A percentile compares a stretch with the other conserved stretches of the same genome.
phyloP scores from a whole-genome alignment of 2,797 vertebrate genomes.

The Moxostoma hubbsi region DNA sequence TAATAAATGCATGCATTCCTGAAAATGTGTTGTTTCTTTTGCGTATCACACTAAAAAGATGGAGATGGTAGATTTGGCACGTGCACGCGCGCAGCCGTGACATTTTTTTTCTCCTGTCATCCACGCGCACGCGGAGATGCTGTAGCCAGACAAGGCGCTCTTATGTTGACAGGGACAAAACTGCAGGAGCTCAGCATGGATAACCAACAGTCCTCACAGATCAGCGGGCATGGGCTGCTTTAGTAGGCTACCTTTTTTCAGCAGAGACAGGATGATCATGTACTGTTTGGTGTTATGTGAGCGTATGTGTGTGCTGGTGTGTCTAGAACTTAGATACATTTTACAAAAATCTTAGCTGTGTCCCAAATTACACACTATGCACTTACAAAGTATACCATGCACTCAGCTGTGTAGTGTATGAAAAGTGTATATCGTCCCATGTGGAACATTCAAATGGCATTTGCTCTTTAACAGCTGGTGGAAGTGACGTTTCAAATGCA shows the following conservation, averaged over 20 bases:
- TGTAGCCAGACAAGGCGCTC: constrained; percentile 44
- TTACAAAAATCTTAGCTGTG: no score
- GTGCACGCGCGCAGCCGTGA: constrained; percentile 35
- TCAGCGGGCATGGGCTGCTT: constrained; percentile 29
- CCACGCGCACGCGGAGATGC: constrained; percentile 30
- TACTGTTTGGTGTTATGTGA: background rate
- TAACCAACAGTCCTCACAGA: constrained; percentile 29
- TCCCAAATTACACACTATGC: no score
- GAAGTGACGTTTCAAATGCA: no score
- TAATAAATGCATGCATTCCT: background rate
- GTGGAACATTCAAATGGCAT: no score
- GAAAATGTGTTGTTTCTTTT: constrained; percentile 21
- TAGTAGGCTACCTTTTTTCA: constrained; percentile 1
- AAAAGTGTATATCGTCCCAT: no score
- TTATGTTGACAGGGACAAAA: constrained; percentile 48
- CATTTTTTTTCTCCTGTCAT: constrained; percentile 44
- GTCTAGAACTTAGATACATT: background rate
- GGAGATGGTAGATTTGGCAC: constrained; percentile 34
- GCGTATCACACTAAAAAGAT: constrained; percentile 6
- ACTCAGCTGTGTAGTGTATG: no score
- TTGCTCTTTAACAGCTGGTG: no score
- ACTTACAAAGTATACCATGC: no score
- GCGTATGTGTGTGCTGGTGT: background rate
- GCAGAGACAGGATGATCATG: background rate
- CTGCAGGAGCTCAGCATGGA: constrained; percentile 37